Evolutionary conservation across 2,113 vertebrate genomes (phyloP).

Genomic region (Hyla sarda): DNA sequence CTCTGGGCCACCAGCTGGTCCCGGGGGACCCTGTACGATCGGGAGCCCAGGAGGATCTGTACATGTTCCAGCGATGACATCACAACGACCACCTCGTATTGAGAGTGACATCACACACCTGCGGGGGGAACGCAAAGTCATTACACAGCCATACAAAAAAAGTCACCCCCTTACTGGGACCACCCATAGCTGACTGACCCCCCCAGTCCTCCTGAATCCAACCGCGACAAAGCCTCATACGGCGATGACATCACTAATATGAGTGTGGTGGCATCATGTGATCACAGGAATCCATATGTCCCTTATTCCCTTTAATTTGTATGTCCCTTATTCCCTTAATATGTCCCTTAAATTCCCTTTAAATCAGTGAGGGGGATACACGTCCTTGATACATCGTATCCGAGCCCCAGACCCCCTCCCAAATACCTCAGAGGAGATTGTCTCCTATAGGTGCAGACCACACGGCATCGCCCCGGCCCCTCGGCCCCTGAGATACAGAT

Average conservation of each 20-base stretch:
- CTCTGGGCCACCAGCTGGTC: conserved; percentile 92
- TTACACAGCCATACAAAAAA: too few relatives aligned
- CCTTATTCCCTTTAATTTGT: too few relatives aligned
- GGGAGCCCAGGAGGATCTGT: conserved; percentile 86
- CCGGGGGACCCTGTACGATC: conserved; percentile 87
- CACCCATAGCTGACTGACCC: too few relatives aligned
- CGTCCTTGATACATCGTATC: not conserved
- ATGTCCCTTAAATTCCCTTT: too few relatives aligned
- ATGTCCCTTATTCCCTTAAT: too few relatives aligned
- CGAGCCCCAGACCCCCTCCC: not conserved
- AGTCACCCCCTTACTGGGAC: too few relatives aligned
- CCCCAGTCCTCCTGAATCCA: too few relatives aligned
- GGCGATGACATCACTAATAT: too few relatives aligned
- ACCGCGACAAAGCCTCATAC: too few relatives aligned
- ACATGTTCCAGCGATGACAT: conserved; percentile 86
- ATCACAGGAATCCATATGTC: too few relatives aligned
- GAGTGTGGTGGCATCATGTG: too few relatives aligned
- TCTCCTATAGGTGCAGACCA: not conserved
- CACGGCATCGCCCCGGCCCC: not conserved
- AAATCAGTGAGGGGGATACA: too few relatives aligned
- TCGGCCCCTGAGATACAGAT: not conserved
- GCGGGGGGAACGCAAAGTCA: not conserved
- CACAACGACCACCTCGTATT: not conserved
- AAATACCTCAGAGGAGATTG: not conserved
- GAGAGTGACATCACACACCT: conserved; percentile 33